phyloP scores from a whole-genome alignment of 2,113 vertebrate species.

The western clawed frog (Xenopus tropicalis) region UCB_Xtro_10.0 CM004447.2:41139501-41140000 shows the following conservation, averaged over 20 bases:
- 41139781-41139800: neutral
- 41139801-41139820: neutral
- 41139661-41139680: conserved; percentile 9
- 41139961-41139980: too few species aligned
- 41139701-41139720: conserved; percentile 20
- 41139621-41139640: neutral
- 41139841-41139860: too few species aligned
- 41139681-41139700: neutral
- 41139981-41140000: too few species aligned
- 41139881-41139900: too few species aligned
- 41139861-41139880: too few species aligned
- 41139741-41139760: conserved; percentile 2
- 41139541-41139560: conserved; percentile 7
- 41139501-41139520: neutral
- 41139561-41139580: neutral
- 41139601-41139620: neutral
- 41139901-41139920: too few species aligned
- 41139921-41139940: too few species aligned
- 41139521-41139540: neutral
- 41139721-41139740: neutral
- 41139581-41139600: neutral
- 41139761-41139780: neutral
- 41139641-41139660: neutral
- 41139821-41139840: neutral
- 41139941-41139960: too few species aligned